A percentile compares a stretch with the other conserved stretches of the same genome.
Evolutionary conservation across 2,888 invertebrate species (phyloP).

Genomic region (Kuschelorhynchus macadamiae): DNA sequence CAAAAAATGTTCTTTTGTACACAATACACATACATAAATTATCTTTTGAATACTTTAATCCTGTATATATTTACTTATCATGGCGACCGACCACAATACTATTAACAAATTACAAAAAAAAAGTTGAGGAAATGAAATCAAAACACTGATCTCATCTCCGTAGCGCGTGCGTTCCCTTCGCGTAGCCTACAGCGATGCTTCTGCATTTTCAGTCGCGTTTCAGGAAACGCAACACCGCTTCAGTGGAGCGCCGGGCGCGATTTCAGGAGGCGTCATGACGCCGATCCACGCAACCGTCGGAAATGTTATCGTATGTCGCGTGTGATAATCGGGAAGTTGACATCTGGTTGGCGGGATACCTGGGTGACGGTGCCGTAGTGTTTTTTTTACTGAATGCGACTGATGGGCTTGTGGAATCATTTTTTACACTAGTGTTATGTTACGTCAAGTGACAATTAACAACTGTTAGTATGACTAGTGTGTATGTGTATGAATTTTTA

Average conservation of each 20-base stretch:
- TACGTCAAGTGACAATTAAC: too few species aligned
- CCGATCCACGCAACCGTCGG: conserved; percentile 21
- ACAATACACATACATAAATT: too few species aligned
- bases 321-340: conserved; percentile 3
- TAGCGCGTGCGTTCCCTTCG: conserved; percentile 38
- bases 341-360: conserved; percentile 10
- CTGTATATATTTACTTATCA: too few species aligned
- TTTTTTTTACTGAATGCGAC: too few species aligned
- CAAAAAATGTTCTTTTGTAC: too few species aligned
- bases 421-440: not conserved
- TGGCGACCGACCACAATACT: too few species aligned
- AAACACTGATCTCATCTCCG: conserved; percentile 29
- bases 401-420: not conserved
- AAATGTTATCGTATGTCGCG: conserved; percentile 21
- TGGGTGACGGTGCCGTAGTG: not conserved
- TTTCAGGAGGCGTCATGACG: conserved; percentile 36
- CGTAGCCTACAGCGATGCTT: conserved; percentile 31
- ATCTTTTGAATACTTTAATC: too few species aligned
- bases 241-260: conserved; percentile 27
- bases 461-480: too few species aligned
- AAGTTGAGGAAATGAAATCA: conserved; percentile 10
- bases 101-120: too few species aligned
- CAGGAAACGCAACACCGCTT: conserved; percentile 41
- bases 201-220: conserved; percentile 44
- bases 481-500: too few species aligned